Evolutionary conservation across 2,113 vertebrate species (phyloP), one percentile per base, ranked within the genome.

Genomic region (Amazona guildingii): DNA sequence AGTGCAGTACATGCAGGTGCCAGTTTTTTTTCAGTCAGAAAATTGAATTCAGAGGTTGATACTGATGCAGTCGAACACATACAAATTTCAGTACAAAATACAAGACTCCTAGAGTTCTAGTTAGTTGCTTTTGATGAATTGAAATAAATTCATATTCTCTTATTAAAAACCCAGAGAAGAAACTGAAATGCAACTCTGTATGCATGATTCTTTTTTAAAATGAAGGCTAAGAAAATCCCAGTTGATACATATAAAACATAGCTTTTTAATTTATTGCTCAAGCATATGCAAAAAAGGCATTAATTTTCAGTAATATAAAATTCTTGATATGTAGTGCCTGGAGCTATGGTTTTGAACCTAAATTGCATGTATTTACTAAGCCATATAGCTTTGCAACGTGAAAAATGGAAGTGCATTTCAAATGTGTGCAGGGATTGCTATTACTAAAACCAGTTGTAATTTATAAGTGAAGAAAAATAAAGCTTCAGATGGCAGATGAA

Each of bases 321-420:
- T 95, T 89, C 90, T 92, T 0, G 0, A 59, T 93, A 57, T 81
- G 79, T 76, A 92, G 64, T 90, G 92, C 89, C 96, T 92, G 80
- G 43, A 94, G 88, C 92, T 95, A 85, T 93, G 78, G 82, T 95
- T 96, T 95, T 94, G 90, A 96, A 84, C 90, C 86, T 88, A 94
- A 96, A 97, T 86, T 92, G 83, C 73, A 44, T 92, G 82, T 94
- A 79, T 98, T 98, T 98, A 89, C 96, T 95, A 95, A 97, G 90
- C 81, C 72, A 88, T 85, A 89, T 83, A 86, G 74, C 74, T 94
- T 82, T 67, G 85, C 69, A 96, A 54, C 1, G 16, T 83, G 54
- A 90, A 91, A 94, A 93, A 96, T 94, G 77, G 94, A 93, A 97
- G 90, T 86, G 11, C 70, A 82, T 94, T 97, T 96, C 67, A 92